Conservation (phyloP, 2,797 vertebrate genomes). For the Typhlichthys eigenmanni region DNA sequence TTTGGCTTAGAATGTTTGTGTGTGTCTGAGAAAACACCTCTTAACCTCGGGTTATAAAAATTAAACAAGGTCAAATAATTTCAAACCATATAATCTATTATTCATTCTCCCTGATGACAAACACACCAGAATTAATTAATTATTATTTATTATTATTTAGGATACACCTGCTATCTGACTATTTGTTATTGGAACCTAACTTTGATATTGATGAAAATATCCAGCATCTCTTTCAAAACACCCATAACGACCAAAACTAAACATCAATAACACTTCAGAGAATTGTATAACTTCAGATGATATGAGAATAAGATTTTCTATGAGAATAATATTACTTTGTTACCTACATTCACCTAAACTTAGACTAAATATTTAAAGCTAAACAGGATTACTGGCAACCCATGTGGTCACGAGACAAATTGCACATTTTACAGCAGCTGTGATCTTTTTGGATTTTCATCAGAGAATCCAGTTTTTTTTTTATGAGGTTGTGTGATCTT, state of each 20-base stretch:
- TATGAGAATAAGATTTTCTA: constrained; percentile 2
- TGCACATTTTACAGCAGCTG: too few species aligned
- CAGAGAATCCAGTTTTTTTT: too few species aligned
- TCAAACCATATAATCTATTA: not conserved
- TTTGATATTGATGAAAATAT: not conserved
- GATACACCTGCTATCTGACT: not conserved
- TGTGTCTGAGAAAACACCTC: constrained; percentile 1
- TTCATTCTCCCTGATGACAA: not conserved
- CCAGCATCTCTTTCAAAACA: not conserved
- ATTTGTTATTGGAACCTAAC: not conserved
- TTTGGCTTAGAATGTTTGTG: constrained; percentile 13
- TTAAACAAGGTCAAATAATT: not conserved
- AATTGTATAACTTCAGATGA: not conserved
- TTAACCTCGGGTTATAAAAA: not conserved
- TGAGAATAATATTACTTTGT: too few species aligned
- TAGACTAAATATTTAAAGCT: not conserved
- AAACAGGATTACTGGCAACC: too few species aligned
- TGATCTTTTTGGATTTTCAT: too few species aligned
- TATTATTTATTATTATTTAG: not conserved
- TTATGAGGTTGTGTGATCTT: too few species aligned
- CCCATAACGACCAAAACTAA: not conserved
- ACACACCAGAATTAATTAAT: not conserved
- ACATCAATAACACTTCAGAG: not conserved
- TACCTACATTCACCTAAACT: not conserved
- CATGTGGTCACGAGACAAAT: not conserved